Conservation (phyloP, 2,888 invertebrate genomes). For the Spilosoma lubricipeda region DNA sequence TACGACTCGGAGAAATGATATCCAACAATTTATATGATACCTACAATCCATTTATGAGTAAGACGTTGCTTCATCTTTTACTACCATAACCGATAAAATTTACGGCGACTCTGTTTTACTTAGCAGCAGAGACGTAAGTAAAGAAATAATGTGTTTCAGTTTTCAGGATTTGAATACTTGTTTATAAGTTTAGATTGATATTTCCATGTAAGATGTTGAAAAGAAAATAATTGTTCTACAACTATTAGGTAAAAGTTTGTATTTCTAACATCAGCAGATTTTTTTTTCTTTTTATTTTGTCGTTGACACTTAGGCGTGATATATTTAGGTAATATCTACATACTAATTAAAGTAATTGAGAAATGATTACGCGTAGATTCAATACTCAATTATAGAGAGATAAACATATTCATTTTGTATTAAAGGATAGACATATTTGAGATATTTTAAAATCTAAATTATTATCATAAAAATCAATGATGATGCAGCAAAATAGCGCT, state of each 20-base stretch:
- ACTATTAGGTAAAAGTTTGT: no score
- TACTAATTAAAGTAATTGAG: no score
- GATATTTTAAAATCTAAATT: no score
- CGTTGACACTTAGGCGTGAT: background rate
- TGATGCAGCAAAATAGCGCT: no score
- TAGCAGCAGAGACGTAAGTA: slow-evolving; percentile 5
- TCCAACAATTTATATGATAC: slow-evolving; percentile 26
- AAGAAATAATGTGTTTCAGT: background rate
- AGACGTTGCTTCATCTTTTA: slow-evolving; percentile 11
- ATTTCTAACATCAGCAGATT: no score
- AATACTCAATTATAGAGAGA: no score
- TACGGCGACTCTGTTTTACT: background rate
- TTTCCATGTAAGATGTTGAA: background rate
- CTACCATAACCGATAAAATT: slow-evolving; percentile 14
- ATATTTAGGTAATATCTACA: background rate
- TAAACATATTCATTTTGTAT: no score
- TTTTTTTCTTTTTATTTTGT: no score
- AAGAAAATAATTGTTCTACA: no score
- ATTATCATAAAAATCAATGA: no score
- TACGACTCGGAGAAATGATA: slow-evolving; percentile 17
- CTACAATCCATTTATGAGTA: slow-evolving; percentile 21
- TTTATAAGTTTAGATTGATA: background rate
- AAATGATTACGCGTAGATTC: no score
- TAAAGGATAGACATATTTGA: no score
- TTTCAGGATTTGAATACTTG: background rate